Evolutionary conservation across 2,888 invertebrate species (phyloP).

Genomic region (Pammene aurita): DNA sequence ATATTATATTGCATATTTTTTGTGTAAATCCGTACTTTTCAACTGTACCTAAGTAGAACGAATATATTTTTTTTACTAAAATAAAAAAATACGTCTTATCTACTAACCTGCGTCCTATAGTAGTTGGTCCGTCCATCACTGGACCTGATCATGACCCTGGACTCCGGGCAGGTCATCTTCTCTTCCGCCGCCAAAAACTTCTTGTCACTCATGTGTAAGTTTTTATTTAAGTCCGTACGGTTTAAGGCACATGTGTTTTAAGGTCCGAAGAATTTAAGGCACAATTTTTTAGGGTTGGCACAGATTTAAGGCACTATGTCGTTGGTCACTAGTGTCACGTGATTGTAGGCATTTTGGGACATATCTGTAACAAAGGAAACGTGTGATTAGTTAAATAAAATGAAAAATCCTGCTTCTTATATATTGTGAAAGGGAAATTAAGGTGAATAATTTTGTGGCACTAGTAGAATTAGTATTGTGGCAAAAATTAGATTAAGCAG

Average conservation of each 20-base stretch:
- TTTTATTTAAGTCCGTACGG: conserved; percentile 39
- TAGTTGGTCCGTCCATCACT: conserved; percentile 63
- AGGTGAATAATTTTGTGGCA: too few species aligned
- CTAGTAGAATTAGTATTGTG: too few species aligned
- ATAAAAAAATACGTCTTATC: too few species aligned
- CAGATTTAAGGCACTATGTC: background rate
- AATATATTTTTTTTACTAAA: too few species aligned
- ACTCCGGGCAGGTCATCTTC: conserved; percentile 77
- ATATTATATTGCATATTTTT: too few species aligned
- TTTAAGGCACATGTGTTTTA: background rate
- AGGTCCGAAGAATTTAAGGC: background rate
- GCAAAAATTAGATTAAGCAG: too few species aligned
- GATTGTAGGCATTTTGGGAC: conserved; percentile 17
- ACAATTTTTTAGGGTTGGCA: too few species aligned
- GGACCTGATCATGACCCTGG: conserved; percentile 75
- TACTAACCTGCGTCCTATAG: conserved; percentile 71
- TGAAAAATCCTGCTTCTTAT: too few species aligned
- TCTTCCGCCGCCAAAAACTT: conserved; percentile 54
- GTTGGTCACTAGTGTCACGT: conserved; percentile 6
- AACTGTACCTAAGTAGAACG: too few species aligned
- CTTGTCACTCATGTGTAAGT: conserved; percentile 72
- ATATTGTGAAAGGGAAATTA: too few species aligned
- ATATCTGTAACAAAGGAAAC: conserved; percentile 52
- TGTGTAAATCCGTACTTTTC: too few species aligned
- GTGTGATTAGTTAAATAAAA: too few species aligned